Percentiles rank a stretch among this genome's conserved stretches.
Evolutionary conservation across 2,888 invertebrate genomes (phyloP).

Genomic region (Uloborus plumipes): DNA sequence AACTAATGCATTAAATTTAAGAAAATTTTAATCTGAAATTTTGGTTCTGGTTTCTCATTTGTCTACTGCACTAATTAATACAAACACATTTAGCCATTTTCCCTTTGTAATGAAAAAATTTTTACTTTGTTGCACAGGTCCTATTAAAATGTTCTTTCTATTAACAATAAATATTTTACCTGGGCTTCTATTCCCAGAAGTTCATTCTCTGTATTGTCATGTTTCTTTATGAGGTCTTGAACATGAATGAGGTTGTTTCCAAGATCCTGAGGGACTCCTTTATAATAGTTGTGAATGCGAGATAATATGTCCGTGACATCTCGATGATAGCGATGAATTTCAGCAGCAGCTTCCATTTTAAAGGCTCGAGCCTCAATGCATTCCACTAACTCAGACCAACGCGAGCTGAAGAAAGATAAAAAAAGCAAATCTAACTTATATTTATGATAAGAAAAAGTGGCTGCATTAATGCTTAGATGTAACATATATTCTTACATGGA

Average conservation of each 20-base stretch:
- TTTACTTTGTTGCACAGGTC: neutral
- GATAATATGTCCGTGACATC: conserved; percentile 92
- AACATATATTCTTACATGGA: no score
- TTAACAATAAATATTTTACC: conserved; percentile 11
- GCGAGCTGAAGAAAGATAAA: conserved; percentile 19
- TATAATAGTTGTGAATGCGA: conserved; percentile 89
- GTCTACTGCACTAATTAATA: no score
- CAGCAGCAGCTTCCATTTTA: conserved; percentile 91
- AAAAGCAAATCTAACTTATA: neutral
- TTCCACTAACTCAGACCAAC: conserved; percentile 88
- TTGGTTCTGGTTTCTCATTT: no score
- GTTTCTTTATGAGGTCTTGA: conserved; percentile 83
- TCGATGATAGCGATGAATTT: conserved; percentile 96
- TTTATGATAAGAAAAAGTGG: no score
- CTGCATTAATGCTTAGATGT: no score
- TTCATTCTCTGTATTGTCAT: conserved; percentile 94
- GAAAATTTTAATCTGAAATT: no score
- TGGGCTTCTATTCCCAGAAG: conserved; percentile 90
- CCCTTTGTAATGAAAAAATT: neutral
- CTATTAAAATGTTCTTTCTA: no score
- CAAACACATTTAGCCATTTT: no score
- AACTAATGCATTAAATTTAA: no score
- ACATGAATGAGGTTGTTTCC: conserved; percentile 89
- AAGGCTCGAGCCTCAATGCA: conserved; percentile 89
- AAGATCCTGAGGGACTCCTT: conserved; percentile 83